phyloP scores from a whole-genome alignment of 2,113 vertebrate species.

The Dipodomys ordii region DNA sequence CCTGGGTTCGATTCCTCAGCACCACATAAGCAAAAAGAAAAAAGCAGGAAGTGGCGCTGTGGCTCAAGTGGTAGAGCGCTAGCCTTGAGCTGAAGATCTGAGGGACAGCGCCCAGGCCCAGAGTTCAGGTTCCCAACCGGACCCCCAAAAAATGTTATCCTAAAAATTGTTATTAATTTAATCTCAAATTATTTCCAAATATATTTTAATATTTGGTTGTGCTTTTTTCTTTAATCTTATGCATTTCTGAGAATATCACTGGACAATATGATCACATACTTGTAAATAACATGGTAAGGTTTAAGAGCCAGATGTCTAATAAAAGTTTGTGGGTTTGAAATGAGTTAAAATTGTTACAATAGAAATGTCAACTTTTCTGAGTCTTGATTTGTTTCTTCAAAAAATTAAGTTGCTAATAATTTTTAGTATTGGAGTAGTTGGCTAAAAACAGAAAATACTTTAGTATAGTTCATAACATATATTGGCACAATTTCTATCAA shows the following conservation, averaged over 20 bases:
- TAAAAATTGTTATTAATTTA: not conserved
- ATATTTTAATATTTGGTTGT: constrained; percentile 26
- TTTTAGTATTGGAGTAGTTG: not conserved
- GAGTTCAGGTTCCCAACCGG: no score
- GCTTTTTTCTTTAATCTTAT: not conserved
- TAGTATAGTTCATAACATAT: not conserved
- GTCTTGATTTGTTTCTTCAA: not conserved
- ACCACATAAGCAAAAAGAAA: no score
- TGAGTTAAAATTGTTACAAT: not conserved
- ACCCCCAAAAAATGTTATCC: no score
- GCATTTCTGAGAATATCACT: not conserved
- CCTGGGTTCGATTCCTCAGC: no score
- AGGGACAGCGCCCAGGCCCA: no score
- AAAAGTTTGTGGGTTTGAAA: not conserved
- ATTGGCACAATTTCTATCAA: not conserved
- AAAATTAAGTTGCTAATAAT: not conserved
- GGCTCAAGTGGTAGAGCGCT: no score
- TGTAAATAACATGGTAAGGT: not conserved
- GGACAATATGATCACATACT: not conserved
- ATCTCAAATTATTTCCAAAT: not conserved
- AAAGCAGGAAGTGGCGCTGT: no score
- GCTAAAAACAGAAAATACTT: not conserved
- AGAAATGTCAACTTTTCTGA: not conserved
- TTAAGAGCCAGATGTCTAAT: constrained; percentile 7
- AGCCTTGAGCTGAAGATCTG: no score